Base-by-base conservation (phyloP, 2,888 invertebrate genomes). In the Amblyjoppa fuscipennis region DNA sequence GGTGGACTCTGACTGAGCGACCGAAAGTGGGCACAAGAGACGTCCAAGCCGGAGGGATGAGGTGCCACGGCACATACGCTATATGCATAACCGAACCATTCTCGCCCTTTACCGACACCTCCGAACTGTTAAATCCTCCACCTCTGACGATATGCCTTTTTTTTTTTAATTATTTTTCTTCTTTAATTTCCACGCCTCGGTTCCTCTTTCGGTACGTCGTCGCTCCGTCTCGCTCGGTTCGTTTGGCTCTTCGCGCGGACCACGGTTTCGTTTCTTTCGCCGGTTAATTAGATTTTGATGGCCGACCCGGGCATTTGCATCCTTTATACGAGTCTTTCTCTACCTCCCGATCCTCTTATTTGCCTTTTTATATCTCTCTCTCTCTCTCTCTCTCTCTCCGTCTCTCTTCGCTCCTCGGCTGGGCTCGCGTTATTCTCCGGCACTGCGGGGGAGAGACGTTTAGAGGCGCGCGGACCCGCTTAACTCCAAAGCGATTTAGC, bases 271-370 rank as follows among this genome's bases (percentile, higher is more conserved):
- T 90, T 49, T 92, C 91, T 91, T 93, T 91, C 91, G 90, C 85
- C 91, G 90, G 92, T 93, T 93, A 93, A 93, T 93, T 93, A 93
- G 93, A 93, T 93, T 93, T 93, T 93, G 93, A 93, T 93, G 93
- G 93, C 90, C 91, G 90, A 90, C 91, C 90, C 90, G 89, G 92
- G 89, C 91, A 93, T 93, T 93, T 93, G 93, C 93, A 93, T 93
- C 91, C 91, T 93, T 91, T 92, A 93, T 93, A 88, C 88, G 74
- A 74, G 81, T 85, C 83, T 73, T 83, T 84, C 81, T 82, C 66
- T 75, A 34, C 76, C 49, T 75, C 56, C 59, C 76, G 81, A 64
- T 83, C 51, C 70, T 83, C 76, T 77, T 80, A 73, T 74, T 78
- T 56, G 11, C 53, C 64, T 69, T 81, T 71, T 74, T 73, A n/a